Percentiles rank a stretch among this genome's conserved stretches.
phyloP scores from a whole-genome alignment of 2,888 invertebrate species.

The Harpagoxenus sublaevis region DNA sequence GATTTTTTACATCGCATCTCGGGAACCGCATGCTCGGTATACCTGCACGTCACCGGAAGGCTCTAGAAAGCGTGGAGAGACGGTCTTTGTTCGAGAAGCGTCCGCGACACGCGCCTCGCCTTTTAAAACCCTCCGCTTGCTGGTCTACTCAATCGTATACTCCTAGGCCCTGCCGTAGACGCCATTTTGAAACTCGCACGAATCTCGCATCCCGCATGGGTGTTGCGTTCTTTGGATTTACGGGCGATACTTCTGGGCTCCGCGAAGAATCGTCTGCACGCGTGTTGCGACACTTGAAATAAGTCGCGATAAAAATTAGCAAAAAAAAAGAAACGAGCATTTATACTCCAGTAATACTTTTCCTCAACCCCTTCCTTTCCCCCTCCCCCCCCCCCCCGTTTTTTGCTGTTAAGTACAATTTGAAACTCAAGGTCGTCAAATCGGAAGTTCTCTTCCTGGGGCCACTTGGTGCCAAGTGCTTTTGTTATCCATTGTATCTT shows the following conservation, averaged over 20 bases:
- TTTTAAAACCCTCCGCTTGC: constrained; percentile 60
- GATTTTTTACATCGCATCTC: neutral
- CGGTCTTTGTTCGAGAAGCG: constrained; percentile 63
- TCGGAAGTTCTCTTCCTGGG: neutral
- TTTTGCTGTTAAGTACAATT: neutral
- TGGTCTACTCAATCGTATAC: constrained; percentile 62
- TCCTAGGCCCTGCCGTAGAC: constrained; percentile 38
- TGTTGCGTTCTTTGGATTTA: constrained; percentile 47
- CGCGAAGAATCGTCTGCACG: neutral
- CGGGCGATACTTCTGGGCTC: neutral
- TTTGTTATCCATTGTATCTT: neutral
- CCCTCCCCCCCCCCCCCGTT: too few species aligned
- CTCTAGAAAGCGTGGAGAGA: constrained; percentile 63
- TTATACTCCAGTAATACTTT: neutral
- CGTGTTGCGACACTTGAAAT: neutral
- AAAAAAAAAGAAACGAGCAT: neutral
- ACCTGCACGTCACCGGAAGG: constrained; percentile 45
- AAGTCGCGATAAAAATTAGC: too few species aligned
- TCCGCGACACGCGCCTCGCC: constrained; percentile 25
- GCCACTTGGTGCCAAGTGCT: neutral
- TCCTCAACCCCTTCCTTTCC: neutral
- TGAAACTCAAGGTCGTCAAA: neutral
- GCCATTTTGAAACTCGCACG: constrained; percentile 74
- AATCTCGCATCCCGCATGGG: constrained; percentile 73
- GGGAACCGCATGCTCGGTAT: neutral